Base-by-base conservation (phyloP, 2,113 vertebrate genomes). In the Melanotaenia duboulayi region DNA sequence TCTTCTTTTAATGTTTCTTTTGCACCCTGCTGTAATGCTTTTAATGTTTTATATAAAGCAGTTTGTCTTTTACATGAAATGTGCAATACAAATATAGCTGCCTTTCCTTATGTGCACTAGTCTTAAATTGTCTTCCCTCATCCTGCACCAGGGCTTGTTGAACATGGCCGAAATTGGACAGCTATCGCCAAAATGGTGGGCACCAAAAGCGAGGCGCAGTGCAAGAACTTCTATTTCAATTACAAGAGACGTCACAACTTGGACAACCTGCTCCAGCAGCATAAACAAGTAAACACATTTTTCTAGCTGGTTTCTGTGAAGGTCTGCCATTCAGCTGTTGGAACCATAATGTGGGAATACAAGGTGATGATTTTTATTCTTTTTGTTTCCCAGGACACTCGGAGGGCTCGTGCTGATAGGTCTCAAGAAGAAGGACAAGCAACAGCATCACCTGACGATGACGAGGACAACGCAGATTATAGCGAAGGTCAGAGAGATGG, bases 161-260 rank as follows among this genome's bases (percentile, higher is more conserved):
- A 99, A 83, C 97, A 99, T 7, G 97, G 97, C 22, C 95, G 97
- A 51, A 98, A 99, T 92, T 99, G 98, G 98, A 95, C 96, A 49
- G 97, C 97, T 13, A 99, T 99, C 74, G 97, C 98, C 90, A 98
- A 98, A 94, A 99, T 99, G 98, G 97, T 99, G 85, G 97, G 97
- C 82, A 97, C 96, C 0, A 99, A 99, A 94, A 99, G 97, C 25
- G 97, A 99, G 92, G 97, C 97, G 19, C 98, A 99, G 65, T 99
- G 98, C 92, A 99, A 99, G 92, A 99, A 99, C 91, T 99, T 99
- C 87, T 99, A 99, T 84, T 99, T 99, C 84, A 99, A 99, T 84
- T 99, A 99, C 79, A 99, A 99, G 91, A 93, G 97, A 77, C 93
- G 97, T 32, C 97, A 99, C 83, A 99, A 99, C 73, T 93, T 99